Conservation (phyloP, 2,797 vertebrate genomes). For the Chelmon rostratus region DNA sequence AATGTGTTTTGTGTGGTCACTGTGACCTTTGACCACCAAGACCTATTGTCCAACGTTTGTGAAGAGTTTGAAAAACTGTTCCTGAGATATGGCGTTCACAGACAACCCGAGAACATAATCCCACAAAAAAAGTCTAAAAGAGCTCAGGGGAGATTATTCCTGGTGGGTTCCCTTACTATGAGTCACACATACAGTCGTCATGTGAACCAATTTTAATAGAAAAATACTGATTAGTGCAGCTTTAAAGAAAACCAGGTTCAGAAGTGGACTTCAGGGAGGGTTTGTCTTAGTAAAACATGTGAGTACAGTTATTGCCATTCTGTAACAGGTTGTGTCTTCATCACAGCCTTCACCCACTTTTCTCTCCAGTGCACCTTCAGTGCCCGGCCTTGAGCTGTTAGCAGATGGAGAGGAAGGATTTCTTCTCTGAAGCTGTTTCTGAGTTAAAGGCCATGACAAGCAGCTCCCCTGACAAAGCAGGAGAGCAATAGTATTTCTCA, state of each 20-base stretch:
- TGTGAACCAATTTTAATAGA: not conserved
- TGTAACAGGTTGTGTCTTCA: not conserved
- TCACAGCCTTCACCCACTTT: not conserved
- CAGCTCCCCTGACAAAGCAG: slow-evolving; percentile 7
- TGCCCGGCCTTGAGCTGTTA: not conserved
- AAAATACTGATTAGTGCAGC: not conserved
- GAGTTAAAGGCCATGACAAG: slow-evolving; percentile 36
- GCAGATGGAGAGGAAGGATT: slow-evolving; percentile 44
- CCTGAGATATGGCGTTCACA: too few species aligned
- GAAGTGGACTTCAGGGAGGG: not conserved
- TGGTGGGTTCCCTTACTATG: not conserved
- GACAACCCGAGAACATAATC: too few species aligned
- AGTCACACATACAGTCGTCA: not conserved
- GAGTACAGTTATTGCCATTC: not conserved
- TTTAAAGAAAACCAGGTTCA: not conserved
- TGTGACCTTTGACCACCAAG: too few species aligned
- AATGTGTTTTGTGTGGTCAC: too few species aligned
- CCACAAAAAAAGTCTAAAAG: not conserved
- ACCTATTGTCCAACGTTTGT: too few species aligned
- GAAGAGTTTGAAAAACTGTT: too few species aligned
- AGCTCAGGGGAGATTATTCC: not conserved
- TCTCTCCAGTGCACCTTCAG: not conserved
- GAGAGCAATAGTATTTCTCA: slow-evolving; percentile 30
- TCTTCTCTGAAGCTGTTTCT: slow-evolving; percentile 19
- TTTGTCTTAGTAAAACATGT: not conserved